Evolutionary conservation across 2,797 vertebrate species (phyloP), one percentile per base, ranked within the genome.

Genomic region (Oryzias sinensis): DNA sequence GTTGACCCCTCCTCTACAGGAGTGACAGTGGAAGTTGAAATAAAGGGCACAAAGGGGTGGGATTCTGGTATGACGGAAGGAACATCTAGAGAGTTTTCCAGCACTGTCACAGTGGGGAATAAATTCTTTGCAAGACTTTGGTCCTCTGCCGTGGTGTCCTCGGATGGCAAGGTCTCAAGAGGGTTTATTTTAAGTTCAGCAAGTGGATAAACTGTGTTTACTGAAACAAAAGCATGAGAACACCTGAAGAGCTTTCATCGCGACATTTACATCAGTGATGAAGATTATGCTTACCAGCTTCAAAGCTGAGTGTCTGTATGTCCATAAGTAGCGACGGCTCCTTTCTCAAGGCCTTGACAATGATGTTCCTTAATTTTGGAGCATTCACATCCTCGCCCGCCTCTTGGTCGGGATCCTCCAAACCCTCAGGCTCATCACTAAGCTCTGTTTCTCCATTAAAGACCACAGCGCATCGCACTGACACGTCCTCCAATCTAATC

Each of bases 361-460:
- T 92, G 68, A 96, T 90, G 46, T 92, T 79, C 79, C 93, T 94
- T 59, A 98, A 89, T 60, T 92, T 91, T 41, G 77, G 76, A 24
- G 87, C 84, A 37, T 84, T 90, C 22, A 68, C 57, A n/a, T 85
- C 77, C 50, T 72, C 52, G 5, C 53, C 29, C 27, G 47, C 42
- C 11, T 73, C 77, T 5, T 46, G 13, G 22, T 69, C 56, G 5
- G 52, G 44, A 42, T 81, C 68, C 47, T 51, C 47, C 4, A 79
- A 75, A 43, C 65, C 49, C 22, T 66, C 75, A 0, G 88, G 87
- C 50, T 92, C 90, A 0, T 86, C 91, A 56, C 87, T 88, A 44
- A 92, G 89, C 50, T 94, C 91, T 0, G 90, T 93, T 49, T 93
- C 90, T 55, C 87, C 89, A 15, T 93, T 94, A 80, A 99, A 99